Base-by-base conservation (phyloP, 2,888 invertebrate species). In the Drosophila crucigera region DNA sequence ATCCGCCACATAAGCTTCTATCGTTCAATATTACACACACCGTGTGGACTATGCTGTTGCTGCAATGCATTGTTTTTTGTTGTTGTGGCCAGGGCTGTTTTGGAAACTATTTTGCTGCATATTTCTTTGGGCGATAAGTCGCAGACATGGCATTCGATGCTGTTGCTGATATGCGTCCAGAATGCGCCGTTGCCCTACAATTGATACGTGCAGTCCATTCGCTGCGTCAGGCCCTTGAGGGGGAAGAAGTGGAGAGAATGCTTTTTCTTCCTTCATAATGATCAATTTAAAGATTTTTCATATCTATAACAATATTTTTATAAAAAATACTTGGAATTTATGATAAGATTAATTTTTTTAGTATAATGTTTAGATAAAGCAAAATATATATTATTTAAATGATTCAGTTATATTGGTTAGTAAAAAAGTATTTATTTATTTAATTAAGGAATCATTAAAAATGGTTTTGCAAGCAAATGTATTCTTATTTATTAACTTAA, bases 121-220 rank as follows among this genome's bases (percentile, higher is more conserved):
- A 83, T 90, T 91, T 88, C 84, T 79, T 80, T 74, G 78, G 91
- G 87, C 91, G 91, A 91, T 91, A 91, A 91, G 91, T 91, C 87
- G 90, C 91, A 91, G 91, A 91, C 91, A 83, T 90, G 85, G 86
- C 86, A 82, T 84, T 84, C 89, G 87, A 83, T 84, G 89, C 84
- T 80, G 83, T 62, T 78, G 78, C 81, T 74, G 81, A 67, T 73
- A 73, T 78, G 78, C 55, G 66, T 39, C 49, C 55, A 22, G 63
- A 81, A 81, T 81, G 68, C 68, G 43, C 69, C 52, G 52, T n/a
- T 73, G 35, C 79, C 19, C 82, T 79, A 67, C 82, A 79, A 73
- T 82, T 73, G 68, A 73, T 73, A 64, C 58, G 63, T 50, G 52
- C 56, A 53, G 79, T 78, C 79, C 78, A 78, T 82, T 41, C 33